Percentiles rank a stretch among this genome's conserved stretches.
These are phyloP conservation scores for Erythrolamprus reginae DNA, from an alignment of 2,113 vertebrate genomes.

Conservation along the genomic window DNA sequence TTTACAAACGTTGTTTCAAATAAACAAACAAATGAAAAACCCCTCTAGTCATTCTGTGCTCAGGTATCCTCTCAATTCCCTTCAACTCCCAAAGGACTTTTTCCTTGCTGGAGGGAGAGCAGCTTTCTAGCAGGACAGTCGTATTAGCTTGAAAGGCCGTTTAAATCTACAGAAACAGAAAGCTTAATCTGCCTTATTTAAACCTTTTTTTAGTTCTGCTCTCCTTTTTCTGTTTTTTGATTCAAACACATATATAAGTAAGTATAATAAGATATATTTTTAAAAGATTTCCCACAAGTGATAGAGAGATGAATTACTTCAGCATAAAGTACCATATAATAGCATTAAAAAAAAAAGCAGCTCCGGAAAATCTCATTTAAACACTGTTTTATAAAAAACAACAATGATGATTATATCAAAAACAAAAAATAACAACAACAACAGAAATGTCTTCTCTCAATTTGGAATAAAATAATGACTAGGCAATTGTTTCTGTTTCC, in stretches of 20 bases:
- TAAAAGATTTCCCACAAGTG: not conserved
- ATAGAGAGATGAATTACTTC: not conserved
- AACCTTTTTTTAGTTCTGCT: not conserved
- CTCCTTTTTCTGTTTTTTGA: not conserved
- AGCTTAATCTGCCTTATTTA: not conserved
- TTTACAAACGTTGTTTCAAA: not conserved
- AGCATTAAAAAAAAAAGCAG: not conserved
- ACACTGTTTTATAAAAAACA: accelerated
- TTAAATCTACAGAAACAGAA: not conserved
- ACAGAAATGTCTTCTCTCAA: too few relatives aligned
- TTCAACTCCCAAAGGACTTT: not conserved
- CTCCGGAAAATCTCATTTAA: not conserved
- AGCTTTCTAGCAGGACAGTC: not conserved
- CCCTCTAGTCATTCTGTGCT: not conserved
- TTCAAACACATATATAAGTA: not conserved
- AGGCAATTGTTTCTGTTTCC: accelerated
- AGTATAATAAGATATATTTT: not conserved
- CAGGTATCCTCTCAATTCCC: not conserved
- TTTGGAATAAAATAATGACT: not conserved
- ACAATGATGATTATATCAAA: not conserved
- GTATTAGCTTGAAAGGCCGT: not conserved
- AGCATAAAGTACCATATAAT: too few relatives aligned
- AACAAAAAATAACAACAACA: not conserved
- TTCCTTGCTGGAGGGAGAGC: not conserved
- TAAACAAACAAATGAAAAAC: not conserved